phyloP scores from a whole-genome alignment of 2,113 vertebrate species.

The Anoplopoma fimbria region DNA sequence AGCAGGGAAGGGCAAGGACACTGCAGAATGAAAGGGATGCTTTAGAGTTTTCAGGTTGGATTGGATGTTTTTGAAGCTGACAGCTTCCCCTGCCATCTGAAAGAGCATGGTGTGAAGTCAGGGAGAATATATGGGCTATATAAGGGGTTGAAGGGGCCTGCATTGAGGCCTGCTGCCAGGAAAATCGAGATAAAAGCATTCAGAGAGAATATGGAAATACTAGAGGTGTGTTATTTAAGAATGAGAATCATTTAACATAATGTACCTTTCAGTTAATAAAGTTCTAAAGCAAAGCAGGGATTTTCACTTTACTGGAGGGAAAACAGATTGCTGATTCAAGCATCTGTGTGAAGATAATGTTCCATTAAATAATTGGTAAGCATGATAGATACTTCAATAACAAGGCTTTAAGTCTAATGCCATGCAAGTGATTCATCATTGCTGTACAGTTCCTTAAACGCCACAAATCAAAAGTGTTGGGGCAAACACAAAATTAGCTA shows the following conservation, averaged over 20 bases:
- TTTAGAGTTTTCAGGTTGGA: constrained; percentile 70
- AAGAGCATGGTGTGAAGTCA: constrained; percentile 62
- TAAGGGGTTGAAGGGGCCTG: constrained; percentile 45
- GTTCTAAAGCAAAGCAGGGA: constrained; percentile 24
- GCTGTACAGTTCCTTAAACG: not conserved
- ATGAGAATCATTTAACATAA: constrained; percentile 39
- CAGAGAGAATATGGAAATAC: constrained; percentile 52
- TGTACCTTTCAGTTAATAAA: constrained; percentile 30
- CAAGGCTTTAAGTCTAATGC: not conserved
- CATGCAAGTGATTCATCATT: not conserved
- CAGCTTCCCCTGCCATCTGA: constrained; percentile 73
- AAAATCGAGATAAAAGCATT: constrained; percentile 63
- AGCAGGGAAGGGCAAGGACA: constrained; percentile 3
- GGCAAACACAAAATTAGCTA: not conserved
- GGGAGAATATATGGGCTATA: constrained; percentile 55
- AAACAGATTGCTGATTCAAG: not conserved
- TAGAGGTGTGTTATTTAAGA: constrained; percentile 31
- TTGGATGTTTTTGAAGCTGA: constrained; percentile 74
- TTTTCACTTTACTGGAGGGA: constrained; percentile 4
- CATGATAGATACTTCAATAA: not conserved
- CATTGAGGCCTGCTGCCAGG: constrained; percentile 59
- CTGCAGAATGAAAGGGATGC: constrained; percentile 61
- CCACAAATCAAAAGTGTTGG: not conserved
- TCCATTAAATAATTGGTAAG: not conserved
- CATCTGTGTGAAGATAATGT: not conserved